Evolutionary conservation across 2,888 invertebrate genomes (phyloP).

Genomic region (Cataglyphis albicans): DNA sequence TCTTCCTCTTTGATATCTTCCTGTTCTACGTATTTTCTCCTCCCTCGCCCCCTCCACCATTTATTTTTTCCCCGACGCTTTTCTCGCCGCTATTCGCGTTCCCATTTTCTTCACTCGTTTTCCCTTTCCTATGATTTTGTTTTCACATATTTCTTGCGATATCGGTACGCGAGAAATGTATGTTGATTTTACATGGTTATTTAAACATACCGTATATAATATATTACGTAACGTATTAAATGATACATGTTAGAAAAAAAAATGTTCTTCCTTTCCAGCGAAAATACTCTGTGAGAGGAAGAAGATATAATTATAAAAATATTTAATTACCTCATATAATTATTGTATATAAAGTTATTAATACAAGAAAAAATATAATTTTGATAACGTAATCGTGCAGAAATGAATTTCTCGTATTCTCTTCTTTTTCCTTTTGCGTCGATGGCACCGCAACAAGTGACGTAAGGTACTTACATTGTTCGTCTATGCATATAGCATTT

Average conservation of each 20-base stretch:
- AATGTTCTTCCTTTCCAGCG: neutral
- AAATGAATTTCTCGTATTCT: neutral
- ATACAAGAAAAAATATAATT: neutral
- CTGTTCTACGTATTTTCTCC: neutral
- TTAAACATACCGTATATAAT: neutral
- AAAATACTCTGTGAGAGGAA: neutral
- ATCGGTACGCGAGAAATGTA: neutral
- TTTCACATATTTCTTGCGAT: neutral
- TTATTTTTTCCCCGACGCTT: neutral
- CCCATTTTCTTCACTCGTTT: neutral
- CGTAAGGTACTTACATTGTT: neutral
- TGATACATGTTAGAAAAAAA: neutral
- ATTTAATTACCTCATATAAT: neutral
- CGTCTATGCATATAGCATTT: neutral
- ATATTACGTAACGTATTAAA: neutral
- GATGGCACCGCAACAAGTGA: slow-evolving; percentile 4
- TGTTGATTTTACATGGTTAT: neutral
- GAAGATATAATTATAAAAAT: neutral
- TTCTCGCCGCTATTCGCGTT: neutral
- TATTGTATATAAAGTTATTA: neutral
- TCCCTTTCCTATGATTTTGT: neutral
- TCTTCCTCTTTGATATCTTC: slow-evolving; percentile 40
- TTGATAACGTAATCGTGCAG: neutral
- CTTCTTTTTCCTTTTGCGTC: neutral
- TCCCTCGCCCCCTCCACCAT: neutral